These are phyloP conservation scores for Benthosema pterotum DNA, from an alignment of 2,797 vertebrate species.

Conservation along the genomic window DNA sequence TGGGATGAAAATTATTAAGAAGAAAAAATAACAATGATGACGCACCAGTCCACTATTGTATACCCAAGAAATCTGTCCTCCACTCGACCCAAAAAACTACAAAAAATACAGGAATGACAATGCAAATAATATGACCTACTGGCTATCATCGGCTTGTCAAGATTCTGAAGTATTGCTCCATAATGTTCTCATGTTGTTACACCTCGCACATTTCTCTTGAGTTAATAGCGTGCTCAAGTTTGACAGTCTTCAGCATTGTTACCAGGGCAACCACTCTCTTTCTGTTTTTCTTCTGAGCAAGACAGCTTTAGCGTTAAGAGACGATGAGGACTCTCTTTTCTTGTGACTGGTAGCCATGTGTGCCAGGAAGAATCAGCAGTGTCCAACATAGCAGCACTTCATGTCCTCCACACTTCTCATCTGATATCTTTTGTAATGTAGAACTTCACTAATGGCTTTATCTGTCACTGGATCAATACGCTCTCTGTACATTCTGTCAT, in stretches of 20 bases:
- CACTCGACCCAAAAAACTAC: no score
- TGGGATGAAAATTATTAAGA: no score
- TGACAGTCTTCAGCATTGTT: conserved; percentile 13
- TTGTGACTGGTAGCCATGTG: conserved; percentile 56
- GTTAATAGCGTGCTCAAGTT: no score
- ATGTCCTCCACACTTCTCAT: conserved; percentile 63
- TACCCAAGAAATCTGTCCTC: no score
- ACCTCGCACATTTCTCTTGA: no score
- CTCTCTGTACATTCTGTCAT: conserved; percentile 36
- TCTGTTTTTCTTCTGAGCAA: conserved; percentile 38
- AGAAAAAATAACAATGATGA: no score
- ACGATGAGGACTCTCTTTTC: conserved; percentile 55
- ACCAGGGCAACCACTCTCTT: conserved; percentile 36
- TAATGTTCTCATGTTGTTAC: no score
- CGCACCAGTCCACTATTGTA: no score
- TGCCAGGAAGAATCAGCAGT: conserved; percentile 50
- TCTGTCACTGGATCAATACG: conserved; percentile 62
- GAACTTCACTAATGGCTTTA: conserved; percentile 56
- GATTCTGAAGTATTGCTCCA: no score
- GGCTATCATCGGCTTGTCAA: no score
- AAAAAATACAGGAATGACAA: no score
- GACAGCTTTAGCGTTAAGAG: conserved; percentile 48
- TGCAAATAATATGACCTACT: no score
- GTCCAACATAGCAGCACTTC: conserved; percentile 46
- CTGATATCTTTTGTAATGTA: conserved; percentile 64